Conservation (phyloP, 2,797 vertebrate genomes). For the Sebastes flavidus region DNA sequence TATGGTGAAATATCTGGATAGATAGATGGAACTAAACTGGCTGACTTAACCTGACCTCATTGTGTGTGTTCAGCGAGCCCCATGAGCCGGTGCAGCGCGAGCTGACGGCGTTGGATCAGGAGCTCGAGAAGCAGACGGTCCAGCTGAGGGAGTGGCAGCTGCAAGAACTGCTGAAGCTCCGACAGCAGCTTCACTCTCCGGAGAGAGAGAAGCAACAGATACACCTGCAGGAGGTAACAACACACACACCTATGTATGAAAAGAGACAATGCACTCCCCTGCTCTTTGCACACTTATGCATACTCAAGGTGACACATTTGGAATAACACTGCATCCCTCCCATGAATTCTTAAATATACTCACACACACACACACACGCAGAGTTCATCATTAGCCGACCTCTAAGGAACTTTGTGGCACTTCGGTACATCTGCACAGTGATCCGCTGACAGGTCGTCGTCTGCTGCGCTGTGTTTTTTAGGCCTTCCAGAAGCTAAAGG, state of each 20-base stretch:
- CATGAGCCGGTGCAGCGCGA: constrained; percentile 63
- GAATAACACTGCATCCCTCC: background rate
- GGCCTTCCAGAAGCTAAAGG: constrained; percentile 84
- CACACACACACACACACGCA: too few species aligned
- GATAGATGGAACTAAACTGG: background rate
- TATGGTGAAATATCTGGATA: background rate
- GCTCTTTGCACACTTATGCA: background rate
- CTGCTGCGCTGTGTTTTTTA: constrained; percentile 51
- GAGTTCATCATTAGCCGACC: background rate
- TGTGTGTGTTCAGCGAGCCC: constrained; percentile 66
- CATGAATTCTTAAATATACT: background rate
- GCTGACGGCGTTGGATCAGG: constrained; percentile 71
- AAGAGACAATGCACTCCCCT: background rate
- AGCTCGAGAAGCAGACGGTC: constrained; percentile 71
- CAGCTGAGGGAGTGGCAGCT: constrained; percentile 85
- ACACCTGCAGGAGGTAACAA: constrained; percentile 83
- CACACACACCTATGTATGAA: background rate
- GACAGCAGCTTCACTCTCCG: constrained; percentile 73
- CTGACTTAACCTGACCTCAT: background rate
- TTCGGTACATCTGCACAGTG: constrained; percentile 14
- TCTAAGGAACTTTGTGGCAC: background rate
- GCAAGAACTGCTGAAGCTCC: constrained; percentile 83
- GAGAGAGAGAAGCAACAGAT: constrained; percentile 79
- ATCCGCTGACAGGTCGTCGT: constrained; percentile 22
- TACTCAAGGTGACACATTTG: constrained; percentile 3